Evolutionary conservation across 2,888 invertebrate genomes (phyloP).

Genomic region (Steinernema scapterisci): DNA sequence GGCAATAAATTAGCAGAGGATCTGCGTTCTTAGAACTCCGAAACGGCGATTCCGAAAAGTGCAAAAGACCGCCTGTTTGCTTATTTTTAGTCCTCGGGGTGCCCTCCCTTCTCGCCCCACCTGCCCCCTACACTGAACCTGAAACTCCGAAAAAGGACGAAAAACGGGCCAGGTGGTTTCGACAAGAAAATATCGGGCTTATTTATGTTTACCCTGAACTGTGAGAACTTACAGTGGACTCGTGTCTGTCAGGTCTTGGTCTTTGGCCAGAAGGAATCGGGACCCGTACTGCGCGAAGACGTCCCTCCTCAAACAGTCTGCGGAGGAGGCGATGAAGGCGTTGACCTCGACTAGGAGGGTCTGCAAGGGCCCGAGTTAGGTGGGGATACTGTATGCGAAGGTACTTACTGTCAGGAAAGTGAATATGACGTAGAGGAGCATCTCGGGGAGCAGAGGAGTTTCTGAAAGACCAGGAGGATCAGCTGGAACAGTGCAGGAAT

Average conservation of each 20-base stretch:
- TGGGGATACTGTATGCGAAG: neutral
- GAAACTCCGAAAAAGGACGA: too few species aligned
- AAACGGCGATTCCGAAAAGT: too few species aligned
- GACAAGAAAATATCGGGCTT: too few species aligned
- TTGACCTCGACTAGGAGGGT: slow-evolving; percentile 1
- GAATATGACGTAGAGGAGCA: slow-evolving; percentile 29
- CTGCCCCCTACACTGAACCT: too few species aligned
- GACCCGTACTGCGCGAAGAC: slow-evolving; percentile 28
- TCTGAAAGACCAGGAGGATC: neutral
- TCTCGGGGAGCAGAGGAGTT: neutral
- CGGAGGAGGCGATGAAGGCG: slow-evolving; percentile 25
- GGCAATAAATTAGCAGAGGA: neutral
- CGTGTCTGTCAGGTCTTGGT: slow-evolving; percentile 4
- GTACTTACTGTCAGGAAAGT: slow-evolving; percentile 20
- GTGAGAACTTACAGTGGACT: slow-evolving; percentile 11
- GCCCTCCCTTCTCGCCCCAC: too few species aligned
- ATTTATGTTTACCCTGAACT: too few species aligned
- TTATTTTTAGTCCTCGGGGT: too few species aligned
- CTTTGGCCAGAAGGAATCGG: slow-evolving; percentile 17
- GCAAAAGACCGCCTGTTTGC: too few species aligned
- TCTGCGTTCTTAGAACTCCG: too few species aligned
- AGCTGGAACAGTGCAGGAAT: neutral
- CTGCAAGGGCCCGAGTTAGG: neutral
- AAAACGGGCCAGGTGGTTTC: too few species aligned
- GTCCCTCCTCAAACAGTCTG: slow-evolving; percentile 23